Evolutionary conservation across 2,888 invertebrate species (phyloP), one percentile per base, ranked within the genome.

Genomic region (Synergus umbraculus): DNA sequence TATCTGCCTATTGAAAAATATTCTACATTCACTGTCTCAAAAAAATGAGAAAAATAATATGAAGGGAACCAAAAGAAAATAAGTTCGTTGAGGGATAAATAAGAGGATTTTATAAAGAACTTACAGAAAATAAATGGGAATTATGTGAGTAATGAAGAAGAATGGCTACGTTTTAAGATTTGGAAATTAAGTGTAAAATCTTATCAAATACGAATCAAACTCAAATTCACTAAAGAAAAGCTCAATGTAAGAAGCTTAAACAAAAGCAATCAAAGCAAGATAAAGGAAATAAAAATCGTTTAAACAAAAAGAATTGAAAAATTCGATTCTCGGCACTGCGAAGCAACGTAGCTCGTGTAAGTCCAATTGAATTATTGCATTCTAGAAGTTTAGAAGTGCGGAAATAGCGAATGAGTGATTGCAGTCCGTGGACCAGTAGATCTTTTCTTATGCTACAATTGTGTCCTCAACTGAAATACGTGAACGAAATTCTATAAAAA

Each of bases 391-490:
- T 44, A 46, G 46, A 67, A 12, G 44, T 46, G 46, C 7, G 46
- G 46, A 67, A 67, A 22, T 12, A 46, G 22, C 44, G 67, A 67
- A 67, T 67, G 46, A 67, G 67, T 67, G 67, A 67, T 67, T 67
- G 67, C 46, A 67, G 44, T 67, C 67, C 18, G 18, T 18, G 44
- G 18, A 46, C 46, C 29, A 69, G 12, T 22, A 15, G 46, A 65
- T 65, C 41, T 15, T 41, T 13, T 65, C 37, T 15, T 22, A 44
- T 10, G 18, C 7, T 8, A 29, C 8, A 69, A 69, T 49, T 43
- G 44, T 46, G 29, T 46, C 29, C 15, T 69, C 22, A 69, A 46
- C 44, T 29, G 29, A 69, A 69, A 46, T 49, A 46, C 46, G 15
- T 69, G 46, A 46, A 46, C 46, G 13, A 49, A 49, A 69, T 69